phyloP scores from a whole-genome alignment of 2,113 vertebrate species.

The Rhynchopsitta pachyrhyncha region DNA sequence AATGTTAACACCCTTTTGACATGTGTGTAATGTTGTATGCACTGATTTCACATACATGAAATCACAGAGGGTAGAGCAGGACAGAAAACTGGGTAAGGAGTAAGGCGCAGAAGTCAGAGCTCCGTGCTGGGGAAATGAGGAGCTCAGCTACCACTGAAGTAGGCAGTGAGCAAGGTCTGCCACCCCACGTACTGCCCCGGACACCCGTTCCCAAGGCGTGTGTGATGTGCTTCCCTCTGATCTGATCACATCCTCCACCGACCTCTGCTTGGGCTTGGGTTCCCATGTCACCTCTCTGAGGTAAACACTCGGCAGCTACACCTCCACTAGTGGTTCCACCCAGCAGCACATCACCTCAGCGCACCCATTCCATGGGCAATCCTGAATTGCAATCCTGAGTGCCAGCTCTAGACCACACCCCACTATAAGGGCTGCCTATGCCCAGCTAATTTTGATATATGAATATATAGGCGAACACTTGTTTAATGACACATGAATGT shows the following conservation, averaged over 20 bases:
- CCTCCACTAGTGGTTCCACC: neutral
- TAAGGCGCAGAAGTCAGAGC: neutral
- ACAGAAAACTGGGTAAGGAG: neutral
- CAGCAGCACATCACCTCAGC: neutral
- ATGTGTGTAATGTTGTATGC: neutral
- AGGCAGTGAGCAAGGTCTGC: neutral
- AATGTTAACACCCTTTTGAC: neutral
- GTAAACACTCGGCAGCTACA: neutral
- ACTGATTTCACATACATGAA: neutral
- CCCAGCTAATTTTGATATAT: rapidly evolving
- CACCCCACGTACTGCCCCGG: rapidly evolving
- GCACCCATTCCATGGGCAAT: rapidly evolving
- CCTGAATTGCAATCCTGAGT: rapidly evolving
- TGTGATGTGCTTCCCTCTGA: neutral
- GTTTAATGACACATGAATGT: neutral
- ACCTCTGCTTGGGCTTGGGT: rapidly evolving
- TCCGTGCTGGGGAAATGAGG: neutral
- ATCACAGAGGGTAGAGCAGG: neutral
- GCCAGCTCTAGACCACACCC: neutral
- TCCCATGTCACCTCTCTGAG: neutral
- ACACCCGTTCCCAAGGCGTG: neutral
- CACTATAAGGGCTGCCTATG: neutral
- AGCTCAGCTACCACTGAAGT: neutral
- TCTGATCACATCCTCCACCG: neutral
- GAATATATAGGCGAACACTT: neutral